Conservation (phyloP, 2,113 vertebrate genomes). For the Lagopus leucura region DNA sequence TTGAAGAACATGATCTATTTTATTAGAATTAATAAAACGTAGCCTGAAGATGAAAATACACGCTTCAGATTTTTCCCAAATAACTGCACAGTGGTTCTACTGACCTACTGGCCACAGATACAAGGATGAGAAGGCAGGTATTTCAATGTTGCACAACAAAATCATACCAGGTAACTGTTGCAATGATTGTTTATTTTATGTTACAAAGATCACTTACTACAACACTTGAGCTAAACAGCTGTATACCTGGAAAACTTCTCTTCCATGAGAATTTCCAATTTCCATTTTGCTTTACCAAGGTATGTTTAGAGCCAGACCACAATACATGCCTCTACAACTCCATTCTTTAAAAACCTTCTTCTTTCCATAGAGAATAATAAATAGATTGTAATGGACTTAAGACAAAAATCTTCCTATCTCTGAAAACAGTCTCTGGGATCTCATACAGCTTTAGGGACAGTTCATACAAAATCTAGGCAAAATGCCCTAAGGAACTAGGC, state of each 20-base stretch:
- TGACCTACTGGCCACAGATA: neutral
- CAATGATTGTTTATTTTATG: neutral
- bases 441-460: neutral
- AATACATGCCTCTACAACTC: neutral
- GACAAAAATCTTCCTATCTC: neutral
- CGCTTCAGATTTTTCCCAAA: neutral
- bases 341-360: conserved; percentile 18
- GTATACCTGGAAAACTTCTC: neutral
- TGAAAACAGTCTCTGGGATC: neutral
- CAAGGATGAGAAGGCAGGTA: neutral
- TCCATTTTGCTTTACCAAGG: neutral
- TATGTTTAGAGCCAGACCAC: conserved; percentile 3
- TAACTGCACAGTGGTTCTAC: neutral
- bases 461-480: neutral
- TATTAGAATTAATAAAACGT: conserved; percentile 28
- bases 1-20: neutral
- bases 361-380: neutral
- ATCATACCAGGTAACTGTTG: neutral
- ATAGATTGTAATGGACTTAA: neutral
- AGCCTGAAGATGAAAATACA: neutral
- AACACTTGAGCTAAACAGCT: neutral
- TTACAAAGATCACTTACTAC: neutral
- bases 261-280: neutral
- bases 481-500: neutral
- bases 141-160: neutral